Conservation (phyloP, 2,888 invertebrate genomes). For the Lithophane semibrunnea region DNA sequence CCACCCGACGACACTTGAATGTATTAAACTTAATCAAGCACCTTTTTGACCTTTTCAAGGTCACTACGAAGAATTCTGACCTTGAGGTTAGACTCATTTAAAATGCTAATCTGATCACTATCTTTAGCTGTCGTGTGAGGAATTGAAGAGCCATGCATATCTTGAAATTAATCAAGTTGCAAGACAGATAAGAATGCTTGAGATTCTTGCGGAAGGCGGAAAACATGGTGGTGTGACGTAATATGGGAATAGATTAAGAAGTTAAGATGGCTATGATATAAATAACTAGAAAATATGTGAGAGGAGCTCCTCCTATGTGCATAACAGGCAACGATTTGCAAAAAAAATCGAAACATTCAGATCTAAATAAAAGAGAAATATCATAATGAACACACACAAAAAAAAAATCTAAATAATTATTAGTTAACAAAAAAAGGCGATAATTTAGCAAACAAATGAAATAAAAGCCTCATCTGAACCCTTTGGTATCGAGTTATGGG, state of each 20-base stretch:
- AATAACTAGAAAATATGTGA: not conserved
- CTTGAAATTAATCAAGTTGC: constrained; percentile 42
- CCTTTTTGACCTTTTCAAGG: constrained; percentile 46
- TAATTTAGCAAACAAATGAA: constrained; percentile 53
- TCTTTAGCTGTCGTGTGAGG: constrained; percentile 37
- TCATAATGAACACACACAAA: constrained; percentile 10
- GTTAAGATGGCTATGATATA: not conserved
- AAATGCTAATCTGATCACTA: constrained; percentile 49
- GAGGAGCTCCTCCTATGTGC: not conserved
- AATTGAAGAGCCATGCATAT: constrained; percentile 48
- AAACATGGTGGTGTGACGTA: not conserved
- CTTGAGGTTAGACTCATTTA: constrained; percentile 36
- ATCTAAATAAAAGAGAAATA: not conserved
- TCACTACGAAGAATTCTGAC: constrained; percentile 16
- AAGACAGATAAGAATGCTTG: constrained; percentile 35
- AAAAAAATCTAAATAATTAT: constrained; percentile 19
- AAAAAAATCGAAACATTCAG: not conserved
- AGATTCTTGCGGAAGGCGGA: constrained; percentile 1
- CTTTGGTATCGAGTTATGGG: constrained; percentile 47
- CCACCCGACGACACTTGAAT: constrained; percentile 25
- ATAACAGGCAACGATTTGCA: not conserved
- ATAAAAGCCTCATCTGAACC: constrained; percentile 37
- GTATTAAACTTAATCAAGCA: constrained; percentile 37
- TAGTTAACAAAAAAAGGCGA: constrained; percentile 11
- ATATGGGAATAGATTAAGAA: not conserved